These are phyloP conservation scores for Mionectes olivaceus DNA, from an alignment of 2,797 vertebrate species.

Conservation along the genomic window DNA sequence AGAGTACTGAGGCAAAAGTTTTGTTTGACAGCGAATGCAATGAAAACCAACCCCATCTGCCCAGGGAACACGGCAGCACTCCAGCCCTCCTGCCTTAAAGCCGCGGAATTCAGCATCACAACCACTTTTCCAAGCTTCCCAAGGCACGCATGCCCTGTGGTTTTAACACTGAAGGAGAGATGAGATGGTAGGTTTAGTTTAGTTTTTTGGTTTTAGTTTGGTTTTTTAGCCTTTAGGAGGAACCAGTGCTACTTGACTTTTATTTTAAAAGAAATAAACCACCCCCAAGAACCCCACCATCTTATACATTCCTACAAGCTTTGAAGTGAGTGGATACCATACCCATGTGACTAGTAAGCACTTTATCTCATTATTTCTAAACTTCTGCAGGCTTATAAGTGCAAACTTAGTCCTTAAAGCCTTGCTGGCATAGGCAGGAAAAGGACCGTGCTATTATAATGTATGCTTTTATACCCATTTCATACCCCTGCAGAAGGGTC, in stretches of 20 bases:
- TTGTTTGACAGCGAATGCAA: not conserved
- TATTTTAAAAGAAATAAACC: too few species aligned
- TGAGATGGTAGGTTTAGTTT: not conserved
- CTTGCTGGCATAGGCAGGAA: not conserved
- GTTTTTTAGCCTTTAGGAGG: not conserved
- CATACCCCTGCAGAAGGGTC: not conserved
- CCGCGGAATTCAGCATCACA: not conserved
- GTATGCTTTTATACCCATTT: not conserved
- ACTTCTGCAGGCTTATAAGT: not conserved
- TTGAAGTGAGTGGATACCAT: not conserved
- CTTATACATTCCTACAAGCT: not conserved
- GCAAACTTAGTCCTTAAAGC: not conserved
- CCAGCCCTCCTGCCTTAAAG: not conserved
- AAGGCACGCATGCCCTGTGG: not conserved
- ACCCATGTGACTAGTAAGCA: not conserved
- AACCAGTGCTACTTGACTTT: not conserved
- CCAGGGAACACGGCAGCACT: not conserved
- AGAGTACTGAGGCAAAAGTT: not conserved
- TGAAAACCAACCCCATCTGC: not conserved
- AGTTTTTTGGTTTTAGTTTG: not conserved
- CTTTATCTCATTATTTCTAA: not conserved
- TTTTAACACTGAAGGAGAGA: not conserved
- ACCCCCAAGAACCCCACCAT: not conserved
- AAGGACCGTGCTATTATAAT: not conserved
- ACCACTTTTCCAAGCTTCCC: not conserved